phyloP scores from a whole-genome alignment of 2,797 vertebrate species.

The Hydrophis major region DNA sequence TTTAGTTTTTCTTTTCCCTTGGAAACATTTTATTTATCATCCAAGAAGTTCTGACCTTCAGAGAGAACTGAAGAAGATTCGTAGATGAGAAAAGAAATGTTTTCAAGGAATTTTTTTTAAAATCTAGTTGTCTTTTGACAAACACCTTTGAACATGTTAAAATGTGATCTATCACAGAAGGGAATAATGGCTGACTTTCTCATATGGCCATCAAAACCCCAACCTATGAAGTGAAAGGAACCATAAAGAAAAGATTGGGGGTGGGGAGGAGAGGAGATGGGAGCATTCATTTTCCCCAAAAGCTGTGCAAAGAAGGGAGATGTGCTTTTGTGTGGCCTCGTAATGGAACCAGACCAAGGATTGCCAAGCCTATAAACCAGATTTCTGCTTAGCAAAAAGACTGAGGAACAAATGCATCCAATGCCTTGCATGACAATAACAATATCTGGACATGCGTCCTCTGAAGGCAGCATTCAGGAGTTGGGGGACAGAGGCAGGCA shows the following conservation, averaged over 20 bases:
- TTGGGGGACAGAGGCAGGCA: constrained; percentile 34
- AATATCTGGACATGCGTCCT: constrained; percentile 19
- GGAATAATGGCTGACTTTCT: constrained; percentile 53
- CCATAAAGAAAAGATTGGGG: neutral
- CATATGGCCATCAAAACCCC: constrained; percentile 47
- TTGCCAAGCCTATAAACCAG: constrained; percentile 11
- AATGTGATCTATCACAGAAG: constrained; percentile 63
- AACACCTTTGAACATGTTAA: constrained; percentile 56
- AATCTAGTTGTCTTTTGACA: neutral
- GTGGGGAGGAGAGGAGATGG: neutral
- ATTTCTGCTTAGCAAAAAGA: constrained; percentile 23
- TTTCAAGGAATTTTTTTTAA: neutral
- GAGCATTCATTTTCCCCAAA: constrained; percentile 32
- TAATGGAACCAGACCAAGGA: constrained; percentile 26
- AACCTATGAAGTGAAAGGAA: constrained; percentile 30
- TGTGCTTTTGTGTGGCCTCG: constrained; percentile 40
- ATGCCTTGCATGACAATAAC: constrained; percentile 42
- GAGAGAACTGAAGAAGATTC: neutral
- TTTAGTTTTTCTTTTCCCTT: neutral
- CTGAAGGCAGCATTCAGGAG: neutral
- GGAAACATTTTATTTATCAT: neutral
- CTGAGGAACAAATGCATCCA: constrained; percentile 42
- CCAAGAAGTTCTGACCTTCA: neutral
- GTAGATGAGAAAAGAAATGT: neutral
- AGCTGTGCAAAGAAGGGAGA: constrained; percentile 41